Evolutionary conservation across 2,113 vertebrate species (phyloP), one percentile per base, ranked within the genome.

Genomic region (Eublepharis macularius): DNA sequence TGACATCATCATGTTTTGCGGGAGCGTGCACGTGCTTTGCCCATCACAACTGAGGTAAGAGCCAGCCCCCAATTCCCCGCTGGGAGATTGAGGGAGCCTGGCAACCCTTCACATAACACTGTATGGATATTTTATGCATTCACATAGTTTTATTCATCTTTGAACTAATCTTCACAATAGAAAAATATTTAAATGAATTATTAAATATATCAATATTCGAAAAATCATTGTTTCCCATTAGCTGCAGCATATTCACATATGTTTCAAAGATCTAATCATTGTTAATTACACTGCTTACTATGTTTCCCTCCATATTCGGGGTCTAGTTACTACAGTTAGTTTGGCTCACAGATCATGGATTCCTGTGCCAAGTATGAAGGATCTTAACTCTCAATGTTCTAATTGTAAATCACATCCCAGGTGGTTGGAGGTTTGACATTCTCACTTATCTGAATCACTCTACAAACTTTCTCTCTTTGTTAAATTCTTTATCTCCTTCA

Each of bases 381-480:
- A 63, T 45, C 76, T n/a, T 85, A 66, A 85, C 69, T 85, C 41
- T 72, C 68, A 80, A 32, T 80, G 21, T 79, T 85, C 79, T 72
- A 79, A 79, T 85, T 85, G 70, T 85, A 39, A 85, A 63, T 80
- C 76, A 80, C 32, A 85, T 80, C 84, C 76, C 66, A 79, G 76
- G 80, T 80, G 83, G 54, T 43, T 80, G 65, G 84, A 73, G 76
- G 47, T 80, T 63, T 85, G 76, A 73, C 84, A 70, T 85, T 85
- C 72, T 85, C 73, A 85, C 63, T 85, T 85, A 79, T 80, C 76
- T 79, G 51, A 80, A 76, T 85, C 76, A 85, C 76, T 72, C 76
- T 49, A 79, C 68, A 80, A 73, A 39, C 76, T 73, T 80, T 85
- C 51, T 63, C 49, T 36, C 51, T 85, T 43, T 70, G 66, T 79